A percentile compares a stretch with the other conserved stretches of the same genome.
Conservation (phyloP, 2,797 vertebrate species). For the Paramormyrops hopkinsi region DNA sequence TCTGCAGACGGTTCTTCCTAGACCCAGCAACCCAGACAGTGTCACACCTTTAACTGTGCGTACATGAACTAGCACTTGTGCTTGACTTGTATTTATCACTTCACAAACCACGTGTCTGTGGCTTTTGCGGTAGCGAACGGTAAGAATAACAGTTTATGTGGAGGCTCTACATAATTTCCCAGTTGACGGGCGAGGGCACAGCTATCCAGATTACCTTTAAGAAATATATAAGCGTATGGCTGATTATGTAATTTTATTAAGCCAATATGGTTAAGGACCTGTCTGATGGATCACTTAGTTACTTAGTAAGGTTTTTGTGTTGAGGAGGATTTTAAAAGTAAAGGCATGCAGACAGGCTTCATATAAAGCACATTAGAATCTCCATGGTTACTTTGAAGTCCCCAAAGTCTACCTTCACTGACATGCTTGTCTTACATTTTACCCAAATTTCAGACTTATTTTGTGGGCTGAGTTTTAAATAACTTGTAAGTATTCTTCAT, state of each 20-base stretch:
- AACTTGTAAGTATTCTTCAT: not conserved
- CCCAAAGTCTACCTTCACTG: not conserved
- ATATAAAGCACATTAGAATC: slow-evolving; percentile 1
- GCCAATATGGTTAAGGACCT: not conserved
- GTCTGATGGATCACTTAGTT: not conserved
- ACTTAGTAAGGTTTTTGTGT: not conserved
- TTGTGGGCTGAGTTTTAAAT: not conserved
- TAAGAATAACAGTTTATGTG: not conserved
- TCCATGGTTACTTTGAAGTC: not conserved
- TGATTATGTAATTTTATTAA: not conserved
- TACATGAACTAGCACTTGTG: not conserved
- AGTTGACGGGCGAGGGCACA: not conserved
- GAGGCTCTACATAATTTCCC: not conserved
- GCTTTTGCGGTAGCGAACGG: not conserved
- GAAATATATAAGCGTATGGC: not conserved
- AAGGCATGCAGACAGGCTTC: not conserved
- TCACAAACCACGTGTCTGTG: not conserved
- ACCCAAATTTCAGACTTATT: not conserved
- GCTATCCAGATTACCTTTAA: not conserved
- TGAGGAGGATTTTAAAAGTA: not conserved
- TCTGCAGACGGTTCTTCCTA: not conserved
- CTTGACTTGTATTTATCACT: not conserved
- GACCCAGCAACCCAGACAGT: not conserved
- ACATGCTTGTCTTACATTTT: not conserved
- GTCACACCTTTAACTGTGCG: not conserved